phyloP scores from a whole-genome alignment of 1,140 invertebrate species.

The Chironomus tepperi region DNA sequence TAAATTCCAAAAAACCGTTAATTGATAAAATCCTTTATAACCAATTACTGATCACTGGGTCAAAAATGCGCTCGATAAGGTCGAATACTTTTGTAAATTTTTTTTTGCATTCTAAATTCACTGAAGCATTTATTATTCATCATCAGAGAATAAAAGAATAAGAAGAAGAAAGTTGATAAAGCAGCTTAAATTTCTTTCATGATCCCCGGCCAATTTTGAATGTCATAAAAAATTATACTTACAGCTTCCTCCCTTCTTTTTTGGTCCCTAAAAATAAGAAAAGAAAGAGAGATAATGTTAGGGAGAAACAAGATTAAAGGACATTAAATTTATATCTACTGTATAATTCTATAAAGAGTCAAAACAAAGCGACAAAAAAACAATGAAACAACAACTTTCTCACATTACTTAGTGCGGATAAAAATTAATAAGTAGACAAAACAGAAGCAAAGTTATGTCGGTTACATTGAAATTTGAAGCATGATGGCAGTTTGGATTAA shows the following conservation, averaged over 20 bases:
- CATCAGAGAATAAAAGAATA: neutral
- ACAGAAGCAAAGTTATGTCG: neutral
- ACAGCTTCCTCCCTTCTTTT: slow-evolving; percentile 20
- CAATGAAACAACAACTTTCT: neutral
- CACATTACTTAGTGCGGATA: neutral
- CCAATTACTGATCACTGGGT: too few species aligned
- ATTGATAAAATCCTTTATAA: too few species aligned
- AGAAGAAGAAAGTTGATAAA: slow-evolving; percentile 14
- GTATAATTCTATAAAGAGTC: neutral
- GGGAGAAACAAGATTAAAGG: slow-evolving; percentile 15
- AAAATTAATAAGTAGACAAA: neutral
- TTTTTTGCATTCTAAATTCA: neutral
- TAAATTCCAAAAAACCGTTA: too few species aligned
- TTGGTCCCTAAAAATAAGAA: slow-evolving; percentile 2
- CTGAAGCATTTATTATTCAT: neutral
- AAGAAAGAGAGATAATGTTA: neutral
- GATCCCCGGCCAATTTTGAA: slow-evolving; percentile 19
- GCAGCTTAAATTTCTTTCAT: slow-evolving; percentile 23
- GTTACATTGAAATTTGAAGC: slow-evolving; percentile 14
- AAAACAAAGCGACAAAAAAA: neutral
- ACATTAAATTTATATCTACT: slow-evolving; percentile 11
- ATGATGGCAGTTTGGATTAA: neutral
- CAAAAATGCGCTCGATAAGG: too few species aligned
- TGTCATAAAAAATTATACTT: slow-evolving; percentile 22
- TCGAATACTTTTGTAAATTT: too few species aligned